Evolutionary conservation across 1,140 invertebrate genomes (phyloP).

Genomic region (Cydia splendana): DNA sequence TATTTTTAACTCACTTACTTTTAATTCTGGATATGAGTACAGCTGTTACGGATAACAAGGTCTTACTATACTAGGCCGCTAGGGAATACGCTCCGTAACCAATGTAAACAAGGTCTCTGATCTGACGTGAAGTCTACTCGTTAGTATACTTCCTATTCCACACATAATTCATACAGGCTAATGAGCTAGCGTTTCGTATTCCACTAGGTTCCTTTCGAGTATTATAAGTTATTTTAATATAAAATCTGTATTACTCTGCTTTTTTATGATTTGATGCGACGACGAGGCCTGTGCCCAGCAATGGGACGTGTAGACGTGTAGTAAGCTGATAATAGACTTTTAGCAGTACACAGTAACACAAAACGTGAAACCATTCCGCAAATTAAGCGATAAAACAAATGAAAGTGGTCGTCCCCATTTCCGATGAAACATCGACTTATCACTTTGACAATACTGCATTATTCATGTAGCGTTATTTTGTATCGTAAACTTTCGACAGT

Average conservation of each 20-base stretch:
- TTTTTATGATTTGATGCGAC: not conserved
- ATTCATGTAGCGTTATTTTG: not conserved
- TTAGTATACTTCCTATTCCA: not conserved
- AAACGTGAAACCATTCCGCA: not conserved
- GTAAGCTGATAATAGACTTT: no score
- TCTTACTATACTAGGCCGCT: not conserved
- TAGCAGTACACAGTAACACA: no score
- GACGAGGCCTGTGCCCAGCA: not conserved
- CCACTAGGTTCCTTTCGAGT: not conserved
- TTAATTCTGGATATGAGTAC: no score
- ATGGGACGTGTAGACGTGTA: no score
- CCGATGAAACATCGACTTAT: not conserved
- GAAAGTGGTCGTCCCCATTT: conserved; percentile 8
- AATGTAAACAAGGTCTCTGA: not conserved
- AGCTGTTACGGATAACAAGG: not conserved
- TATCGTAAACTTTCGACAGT: not conserved
- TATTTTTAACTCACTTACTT: no score
- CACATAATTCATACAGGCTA: not conserved
- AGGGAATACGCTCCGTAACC: not conserved
- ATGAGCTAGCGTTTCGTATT: not conserved
- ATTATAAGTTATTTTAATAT: not conserved
- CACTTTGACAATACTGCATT: not conserved
- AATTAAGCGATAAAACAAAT: conserved; percentile 20
- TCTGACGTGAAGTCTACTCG: not conserved
- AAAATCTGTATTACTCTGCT: not conserved